phyloP scores from a whole-genome alignment of 2,888 invertebrate species.

The Sphecodes monilicornis region DNA sequence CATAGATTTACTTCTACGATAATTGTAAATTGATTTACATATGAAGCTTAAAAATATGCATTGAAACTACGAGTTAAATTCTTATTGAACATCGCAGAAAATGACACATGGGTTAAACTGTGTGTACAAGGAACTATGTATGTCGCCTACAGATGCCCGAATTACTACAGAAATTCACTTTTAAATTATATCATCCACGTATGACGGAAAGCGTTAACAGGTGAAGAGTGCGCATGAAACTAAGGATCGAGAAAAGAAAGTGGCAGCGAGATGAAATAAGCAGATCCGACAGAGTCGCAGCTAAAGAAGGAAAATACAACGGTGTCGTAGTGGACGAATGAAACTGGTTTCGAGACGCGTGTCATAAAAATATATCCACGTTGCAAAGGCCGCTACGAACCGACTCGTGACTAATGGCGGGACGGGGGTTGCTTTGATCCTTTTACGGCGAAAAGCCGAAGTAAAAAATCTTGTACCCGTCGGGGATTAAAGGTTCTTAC shows the following conservation, averaged over 20 bases:
- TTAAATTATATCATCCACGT: not conserved
- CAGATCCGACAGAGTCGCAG: not conserved
- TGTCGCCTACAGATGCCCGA: not conserved
- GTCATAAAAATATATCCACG: constrained; percentile 76
- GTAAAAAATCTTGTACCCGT: constrained; percentile 75
- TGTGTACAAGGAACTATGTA: too few relatives aligned
- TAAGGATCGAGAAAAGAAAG: constrained; percentile 28
- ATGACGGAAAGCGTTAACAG: not conserved
- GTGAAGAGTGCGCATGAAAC: not conserved
- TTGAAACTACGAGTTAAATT: too few relatives aligned
- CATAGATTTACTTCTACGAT: too few relatives aligned
- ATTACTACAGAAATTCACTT: not conserved
- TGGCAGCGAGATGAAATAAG: constrained; percentile 17
- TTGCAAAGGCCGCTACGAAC: constrained; percentile 43
- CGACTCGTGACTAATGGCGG: constrained; percentile 73
- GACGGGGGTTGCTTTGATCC: constrained; percentile 66
- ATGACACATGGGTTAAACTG: too few relatives aligned
- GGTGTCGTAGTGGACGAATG: constrained; percentile 65
- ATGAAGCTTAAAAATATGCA: too few relatives aligned
- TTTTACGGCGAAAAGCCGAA: constrained; percentile 70
- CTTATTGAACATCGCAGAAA: too few relatives aligned
- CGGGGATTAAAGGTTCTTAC: constrained; percentile 76
- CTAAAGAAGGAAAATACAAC: constrained; percentile 54
- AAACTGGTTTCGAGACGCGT: constrained; percentile 76
- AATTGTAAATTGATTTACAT: too few relatives aligned